Evolutionary conservation across 2,888 invertebrate species (phyloP), one percentile per base, ranked within the genome.

Genomic region (Branchinecta sandiegonensis): DNA sequence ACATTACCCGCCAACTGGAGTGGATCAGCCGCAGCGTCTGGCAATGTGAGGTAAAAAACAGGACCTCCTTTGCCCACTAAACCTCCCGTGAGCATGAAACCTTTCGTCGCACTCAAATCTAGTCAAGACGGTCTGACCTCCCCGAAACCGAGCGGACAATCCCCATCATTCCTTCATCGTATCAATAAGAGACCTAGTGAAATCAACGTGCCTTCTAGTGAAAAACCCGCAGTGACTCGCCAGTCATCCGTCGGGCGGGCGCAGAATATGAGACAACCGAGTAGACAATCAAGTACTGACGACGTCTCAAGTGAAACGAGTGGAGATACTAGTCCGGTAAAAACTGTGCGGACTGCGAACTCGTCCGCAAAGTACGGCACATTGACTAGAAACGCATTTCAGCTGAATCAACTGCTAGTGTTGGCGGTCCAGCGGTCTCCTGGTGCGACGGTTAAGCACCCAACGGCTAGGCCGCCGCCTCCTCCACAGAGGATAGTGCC

Each of bases 381-480:
- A 13, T 50, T 69, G 56, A 66, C 69, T n/a, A 48, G 69, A 9
- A 69, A 66, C 46, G 66, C 69, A 11, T 12, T 66, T 37, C 69
- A 65, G 66, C 70, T 71, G 14, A 69, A 68, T 17, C 70, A 72
- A 12, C 64, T 69, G 13, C 67, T 69, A 17, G 63, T 46, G 17
- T 47, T 64, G 9, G n/a, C 69, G 48, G 66, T 23, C 63, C 63
- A 56, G n/a, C n/a, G 63, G 23, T 56, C 63, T n/a, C 63, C 63
- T 56, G 46, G 17, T 13, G 13, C 68, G n/a, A 68, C 47, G 37
- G 65, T 69, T 48, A 14, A 63, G 65, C 67, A 48, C 46, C 84
- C 84, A 11, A 79, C 81, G 67, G 80, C 80, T 70, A 80, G 48
- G 17, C 67, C 68, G n/a, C 69, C 66, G 8, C 69, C 69, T 13